These are phyloP conservation scores for Notocelia uddmanniana DNA, from an alignment of 2,888 invertebrate species.

Conservation along the genomic window DNA sequence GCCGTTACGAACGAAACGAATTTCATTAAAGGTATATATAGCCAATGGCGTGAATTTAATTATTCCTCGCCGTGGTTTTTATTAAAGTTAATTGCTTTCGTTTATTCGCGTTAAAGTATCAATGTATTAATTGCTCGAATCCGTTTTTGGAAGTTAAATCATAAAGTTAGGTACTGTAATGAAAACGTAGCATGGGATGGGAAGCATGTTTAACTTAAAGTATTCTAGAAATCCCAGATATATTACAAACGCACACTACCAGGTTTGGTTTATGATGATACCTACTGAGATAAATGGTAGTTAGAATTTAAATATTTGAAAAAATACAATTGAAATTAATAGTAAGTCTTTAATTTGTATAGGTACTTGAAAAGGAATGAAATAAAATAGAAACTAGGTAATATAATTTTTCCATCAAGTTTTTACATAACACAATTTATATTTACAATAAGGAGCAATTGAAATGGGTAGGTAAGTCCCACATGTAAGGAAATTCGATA, in stretches of 20 bases:
- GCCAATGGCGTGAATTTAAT: constrained; percentile 35
- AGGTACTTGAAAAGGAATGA: no score
- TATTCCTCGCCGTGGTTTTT: constrained; percentile 29
- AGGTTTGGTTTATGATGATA: neutral
- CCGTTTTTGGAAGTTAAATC: neutral
- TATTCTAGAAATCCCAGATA: neutral
- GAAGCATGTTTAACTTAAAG: neutral
- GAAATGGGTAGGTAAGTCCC: no score
- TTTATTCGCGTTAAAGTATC: constrained; percentile 23
- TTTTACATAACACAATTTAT: no score
- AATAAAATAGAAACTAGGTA: no score
- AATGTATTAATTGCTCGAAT: constrained; percentile 25
- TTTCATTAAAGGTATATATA: constrained; percentile 40
- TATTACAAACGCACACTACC: no score
- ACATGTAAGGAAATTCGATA: no score
- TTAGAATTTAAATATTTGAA: no score
- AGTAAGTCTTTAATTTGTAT: no score
- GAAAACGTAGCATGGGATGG: neutral
- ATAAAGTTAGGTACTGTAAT: neutral
- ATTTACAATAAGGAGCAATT: no score
- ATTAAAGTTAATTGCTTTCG: constrained; percentile 41
- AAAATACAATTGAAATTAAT: no score
- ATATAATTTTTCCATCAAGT: no score
- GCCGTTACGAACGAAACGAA: constrained; percentile 31
- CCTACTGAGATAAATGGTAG: no score